Evolutionary conservation across 2,113 vertebrate species (phyloP), one percentile per base, ranked within the genome.

Genomic region (Phycodurus eques): DNA sequence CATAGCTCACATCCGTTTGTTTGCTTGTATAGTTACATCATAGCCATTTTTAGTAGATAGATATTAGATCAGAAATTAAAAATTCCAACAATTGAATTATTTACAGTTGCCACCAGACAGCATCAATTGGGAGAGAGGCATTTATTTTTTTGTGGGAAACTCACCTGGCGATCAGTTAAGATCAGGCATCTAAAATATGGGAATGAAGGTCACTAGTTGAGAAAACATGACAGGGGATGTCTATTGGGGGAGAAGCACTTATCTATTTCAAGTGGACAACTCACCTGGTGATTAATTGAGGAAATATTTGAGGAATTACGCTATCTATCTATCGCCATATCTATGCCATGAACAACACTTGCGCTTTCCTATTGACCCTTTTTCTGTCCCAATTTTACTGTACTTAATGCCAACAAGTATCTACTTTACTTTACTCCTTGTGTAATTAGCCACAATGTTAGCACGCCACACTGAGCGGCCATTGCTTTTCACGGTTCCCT

Each of bases 401-500:
- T 15, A 47, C 14, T 66, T 27, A 47, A 46, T 47, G 64, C 43
- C 43, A 66, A 31, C 66, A 54, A 53, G 49, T 35, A 53, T 53
- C 4, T 53, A 54, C 46, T 31, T 43, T 44, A n/a, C 15, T 66
- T 46, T 13, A 27, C 53, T 35, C 54, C 39, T 19, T 74, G 42
- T 51, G 65, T 53, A n/a, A 66, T 68, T 73, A 75, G 51, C 51
- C 67, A 77, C 62, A 77, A 75, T 67, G 39, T 75, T 74, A 73
- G 17, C 47, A 64, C 56, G 57, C n/a, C 31, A 67, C 66, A 33
- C 66, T 65, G 20, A 76, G 60, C 68, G 60, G 46, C 73, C 67
- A 67, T 72, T 19, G 73, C 19, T 67, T 42, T 71, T 80, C 74
- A 80, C 8, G 65, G 67, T 65, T 17, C 70, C 51, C 49, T 53